A percentile compares a stretch with the other conserved stretches of the same genome.
phyloP scores from a whole-genome alignment of 1,140 invertebrate species.

The Bombus waltoni region DNA sequence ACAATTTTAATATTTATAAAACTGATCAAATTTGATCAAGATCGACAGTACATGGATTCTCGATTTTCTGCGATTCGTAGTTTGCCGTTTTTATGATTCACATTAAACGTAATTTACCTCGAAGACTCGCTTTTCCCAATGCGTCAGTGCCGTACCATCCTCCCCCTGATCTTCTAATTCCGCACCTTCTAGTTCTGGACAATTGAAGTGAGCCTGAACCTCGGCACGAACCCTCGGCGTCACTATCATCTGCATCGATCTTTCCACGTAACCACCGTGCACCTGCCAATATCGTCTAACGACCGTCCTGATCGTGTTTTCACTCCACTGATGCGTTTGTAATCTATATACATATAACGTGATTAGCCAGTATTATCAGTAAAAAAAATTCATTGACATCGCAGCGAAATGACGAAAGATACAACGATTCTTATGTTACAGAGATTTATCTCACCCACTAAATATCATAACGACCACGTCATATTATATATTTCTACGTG shows the following conservation, averaged over 20 bases:
- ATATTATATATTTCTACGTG: too few relatives aligned
- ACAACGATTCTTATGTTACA: too few relatives aligned
- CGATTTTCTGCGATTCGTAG: neutral
- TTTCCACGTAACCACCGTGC: constrained; percentile 88
- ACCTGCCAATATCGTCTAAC: constrained; percentile 93
- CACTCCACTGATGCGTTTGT: constrained; percentile 97
- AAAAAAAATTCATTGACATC: neutral
- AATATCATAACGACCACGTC: too few relatives aligned
- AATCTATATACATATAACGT: constrained; percentile 82
- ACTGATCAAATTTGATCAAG: too few relatives aligned
- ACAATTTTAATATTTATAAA: too few relatives aligned
- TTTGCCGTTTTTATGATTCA: too few relatives aligned
- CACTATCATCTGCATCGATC: constrained; percentile 94
- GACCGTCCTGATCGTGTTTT: constrained; percentile 92
- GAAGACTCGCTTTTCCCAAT: constrained; percentile 99
- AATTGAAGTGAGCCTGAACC: constrained; percentile 95
- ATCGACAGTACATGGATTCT: neutral
- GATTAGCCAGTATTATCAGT: constrained; percentile 36
- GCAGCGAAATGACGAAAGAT: neutral
- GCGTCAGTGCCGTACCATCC: constrained; percentile 97
- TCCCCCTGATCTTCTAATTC: constrained; percentile 99
- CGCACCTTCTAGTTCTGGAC: constrained; percentile 94
- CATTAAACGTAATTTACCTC: constrained; percentile 86
- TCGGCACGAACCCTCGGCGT: constrained; percentile 94
- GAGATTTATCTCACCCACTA: too few relatives aligned